A percentile compares a stretch with the other conserved stretches of the same genome.
Evolutionary conservation across 1,140 invertebrate genomes (phyloP).

Genomic region (Bradysia coprophila): DNA sequence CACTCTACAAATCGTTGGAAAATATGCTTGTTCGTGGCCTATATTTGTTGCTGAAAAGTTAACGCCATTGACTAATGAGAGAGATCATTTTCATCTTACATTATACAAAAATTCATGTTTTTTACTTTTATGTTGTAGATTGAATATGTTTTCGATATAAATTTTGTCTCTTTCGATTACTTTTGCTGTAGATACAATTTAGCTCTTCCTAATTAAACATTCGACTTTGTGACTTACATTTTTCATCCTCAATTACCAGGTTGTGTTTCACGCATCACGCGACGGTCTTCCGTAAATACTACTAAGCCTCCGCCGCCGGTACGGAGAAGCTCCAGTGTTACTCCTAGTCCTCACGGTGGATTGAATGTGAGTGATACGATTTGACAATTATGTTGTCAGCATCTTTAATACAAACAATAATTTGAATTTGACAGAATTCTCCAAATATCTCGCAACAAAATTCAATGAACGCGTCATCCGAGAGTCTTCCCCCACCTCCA

Average conservation of each 20-base stretch:
- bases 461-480: slow-evolving; percentile 21
- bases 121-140: not conserved
- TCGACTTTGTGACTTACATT: no score
- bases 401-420: no score
- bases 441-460: slow-evolving; percentile 5
- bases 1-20: no score
- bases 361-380: not conserved
- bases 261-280: slow-evolving; percentile 17
- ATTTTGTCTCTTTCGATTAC: not conserved
- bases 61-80: no score
- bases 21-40: no score
- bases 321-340: slow-evolving; percentile 66
- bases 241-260: no score
- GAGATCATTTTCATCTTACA: no score
- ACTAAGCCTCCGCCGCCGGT: slow-evolving; percentile 69
- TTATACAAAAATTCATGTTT: no score
- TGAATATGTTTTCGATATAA: not conserved
- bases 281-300: slow-evolving; percentile 34
- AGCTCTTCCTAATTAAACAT: no score
- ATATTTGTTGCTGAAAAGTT: no score
- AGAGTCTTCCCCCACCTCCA: slow-evolving; percentile 66
- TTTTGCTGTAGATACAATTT: not conserved
- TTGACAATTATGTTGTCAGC: no score
- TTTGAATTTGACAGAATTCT: not conserved
- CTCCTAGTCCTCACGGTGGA: slow-evolving; percentile 17